Conservation (phyloP, 2,797 vertebrate genomes). For the Myoxocephalus aenaeus region DNA sequence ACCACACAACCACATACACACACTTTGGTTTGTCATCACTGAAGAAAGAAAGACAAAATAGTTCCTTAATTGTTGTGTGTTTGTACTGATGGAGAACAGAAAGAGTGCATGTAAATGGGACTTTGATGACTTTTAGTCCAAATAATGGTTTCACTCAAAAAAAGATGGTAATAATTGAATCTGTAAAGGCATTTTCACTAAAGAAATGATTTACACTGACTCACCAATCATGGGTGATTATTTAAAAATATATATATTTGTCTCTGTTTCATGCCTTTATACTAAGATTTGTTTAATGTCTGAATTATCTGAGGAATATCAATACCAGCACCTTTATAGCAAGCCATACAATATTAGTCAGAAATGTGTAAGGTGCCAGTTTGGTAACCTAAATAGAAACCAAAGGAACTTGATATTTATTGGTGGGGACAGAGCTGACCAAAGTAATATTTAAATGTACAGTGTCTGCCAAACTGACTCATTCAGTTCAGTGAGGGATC, state of each 20-base stretch:
- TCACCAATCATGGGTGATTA: neutral
- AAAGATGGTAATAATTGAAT: neutral
- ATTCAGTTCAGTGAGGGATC: conserved; percentile 28
- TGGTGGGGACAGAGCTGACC: conserved; percentile 37
- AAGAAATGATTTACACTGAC: neutral
- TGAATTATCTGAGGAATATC: neutral
- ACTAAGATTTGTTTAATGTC: neutral
- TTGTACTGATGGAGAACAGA: neutral
- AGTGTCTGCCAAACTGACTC: conserved; percentile 44
- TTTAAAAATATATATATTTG: neutral
- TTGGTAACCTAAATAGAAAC: conserved; percentile 45
- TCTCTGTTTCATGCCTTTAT: neutral
- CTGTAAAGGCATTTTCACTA: neutral
- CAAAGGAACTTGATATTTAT: conserved; percentile 41
- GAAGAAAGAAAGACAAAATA: neutral
- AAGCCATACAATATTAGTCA: conserved; percentile 14
- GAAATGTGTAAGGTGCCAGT: conserved; percentile 23
- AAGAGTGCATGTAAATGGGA: neutral
- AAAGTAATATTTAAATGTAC: conserved; percentile 44
- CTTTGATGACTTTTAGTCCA: neutral
- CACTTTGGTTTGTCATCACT: conserved; percentile 33
- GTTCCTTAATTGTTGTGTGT: neutral
- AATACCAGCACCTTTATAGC: neutral
- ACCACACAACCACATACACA: conserved; percentile 71
- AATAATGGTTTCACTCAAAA: neutral